A percentile compares a stretch with the other conserved stretches of the same genome.
These are phyloP conservation scores for Eonycteris spelaea DNA, from an alignment of 2,113 vertebrate genomes.

Conservation along the genomic window DNA sequence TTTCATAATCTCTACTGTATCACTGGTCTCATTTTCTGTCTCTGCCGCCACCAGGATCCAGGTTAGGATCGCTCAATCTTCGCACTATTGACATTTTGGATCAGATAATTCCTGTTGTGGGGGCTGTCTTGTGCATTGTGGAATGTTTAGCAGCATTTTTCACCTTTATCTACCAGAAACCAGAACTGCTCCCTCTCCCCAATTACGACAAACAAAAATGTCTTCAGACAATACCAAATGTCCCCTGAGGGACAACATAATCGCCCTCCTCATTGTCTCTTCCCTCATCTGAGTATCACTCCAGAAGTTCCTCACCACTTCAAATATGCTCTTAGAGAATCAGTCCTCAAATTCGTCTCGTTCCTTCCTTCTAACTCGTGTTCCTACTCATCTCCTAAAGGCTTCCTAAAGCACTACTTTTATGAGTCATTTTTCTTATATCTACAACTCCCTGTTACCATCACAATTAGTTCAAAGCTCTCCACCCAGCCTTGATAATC, in stretches of 20 bases:
- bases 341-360: background rate
- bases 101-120: background rate
- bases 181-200: background rate
- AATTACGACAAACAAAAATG: background rate
- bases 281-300: background rate
- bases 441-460: background rate
- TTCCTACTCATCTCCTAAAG: background rate
- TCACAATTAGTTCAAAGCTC: conserved; percentile 28
- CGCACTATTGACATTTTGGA: background rate
- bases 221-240: background rate
- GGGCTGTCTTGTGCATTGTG: background rate
- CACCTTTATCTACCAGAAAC: background rate
- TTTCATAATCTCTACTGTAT: background rate
- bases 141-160: background rate
- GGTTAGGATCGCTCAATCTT: background rate
- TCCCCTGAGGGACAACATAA: background rate
- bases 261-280: background rate
- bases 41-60: background rate
- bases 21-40: background rate
- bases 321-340: background rate
- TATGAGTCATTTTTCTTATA: conserved; percentile 30
- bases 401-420: background rate
- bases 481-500: background rate
- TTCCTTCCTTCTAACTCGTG: background rate
- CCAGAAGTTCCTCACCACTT: background rate